Evolutionary conservation across 2,797 vertebrate species (phyloP), one percentile per base, ranked within the genome.

Genomic region (Enteromius paludinosus): DNA sequence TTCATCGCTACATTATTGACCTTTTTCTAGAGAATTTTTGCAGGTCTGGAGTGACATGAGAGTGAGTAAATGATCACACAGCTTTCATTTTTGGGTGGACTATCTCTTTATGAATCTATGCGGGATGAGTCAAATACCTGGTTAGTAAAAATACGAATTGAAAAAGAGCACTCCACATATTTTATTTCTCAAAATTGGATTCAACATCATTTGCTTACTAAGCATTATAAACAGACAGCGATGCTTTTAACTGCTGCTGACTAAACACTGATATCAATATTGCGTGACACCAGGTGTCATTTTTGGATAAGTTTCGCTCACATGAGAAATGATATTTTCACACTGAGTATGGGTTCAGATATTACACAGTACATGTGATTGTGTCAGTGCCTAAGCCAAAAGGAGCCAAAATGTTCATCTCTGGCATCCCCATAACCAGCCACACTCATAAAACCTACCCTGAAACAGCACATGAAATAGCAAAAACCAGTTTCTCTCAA

Each of bases 271-370:
- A 69, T 82, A 74, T 54, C 38, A 72, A 54, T 84, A 72, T 79
- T 85, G 61, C 61, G 28, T 66, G 80, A 79, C 35, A 82, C 70
- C 86, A 87, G 77, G 77, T 87, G 83, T 83, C 66, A 59, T 81
- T 84, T 87, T 87, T 86, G 71, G 59, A 79, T 25, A 86, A 83
- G 89, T 90, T 90, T 90, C 82, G 81, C 89, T 92, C 92, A 93
- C 90, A 89, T 90, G 89, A 93, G 71, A 76, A 85, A 84, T 82
- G 49, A 23, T 86, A 84, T 87, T 86, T 80, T 80, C 85, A 85
- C 89, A 84, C 80, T 90, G 87, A 82, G 90, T 86, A 86, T 87
- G 47, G 83, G 88, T 83, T 83, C 77, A 74, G 74, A 72, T 81
- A 77, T 85, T 84, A 84, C 81, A 85, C 52, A 79, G 84, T 83